Evolutionary conservation across 2,797 vertebrate species (phyloP), one percentile per base, ranked within the genome.

Genomic region (Gallirallus australis): DNA sequence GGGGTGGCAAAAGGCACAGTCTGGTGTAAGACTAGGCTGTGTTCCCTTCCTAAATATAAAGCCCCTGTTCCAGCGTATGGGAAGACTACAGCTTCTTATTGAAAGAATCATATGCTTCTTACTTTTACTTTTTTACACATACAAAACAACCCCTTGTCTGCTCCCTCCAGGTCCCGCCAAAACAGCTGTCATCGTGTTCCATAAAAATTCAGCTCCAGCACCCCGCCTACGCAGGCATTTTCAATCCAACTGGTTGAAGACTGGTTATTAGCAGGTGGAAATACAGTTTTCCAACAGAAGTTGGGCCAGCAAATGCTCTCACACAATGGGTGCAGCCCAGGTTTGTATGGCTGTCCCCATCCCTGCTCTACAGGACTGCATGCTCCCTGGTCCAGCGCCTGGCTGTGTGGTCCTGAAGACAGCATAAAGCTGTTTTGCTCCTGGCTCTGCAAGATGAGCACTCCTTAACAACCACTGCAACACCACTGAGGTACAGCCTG

Each of bases 1-100:
- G 17, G 75, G 78, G 81, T 91, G 92, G 86, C 86, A 95, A 97
- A 94, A 97, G 82, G 82, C 89, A 82, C 56, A 95, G 81, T 82
- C 77, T 95, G 83, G 82, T 84, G 9, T 21, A 90, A 94, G 53
- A 77, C 33, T 20, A 79, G 52, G 47, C 52, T 91, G 59, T 42
- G 20, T 75, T 96, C 33, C 37, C 42, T 91, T 97, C 66, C 88
- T 88, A 94, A 95, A 92, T 71, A 73, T 40, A 79, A 93, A 93
- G 77, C 17, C 40, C 64, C 31, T 1, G 2, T 61, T 86, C 52
- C 64, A 92, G 70, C 5, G 45, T 90, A 89, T 33, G 64, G 63
- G 47, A 90, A 86, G 60, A 60, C 53, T 84, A 90, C 42, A 84
- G 42, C 81, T 89, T 86, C 53, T 48, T 64, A 48, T 12, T 82